Evolutionary conservation across 1,140 invertebrate genomes (phyloP), one percentile per base, ranked within the genome.

Genomic region (Acyrthosiphon pisum): DNA sequence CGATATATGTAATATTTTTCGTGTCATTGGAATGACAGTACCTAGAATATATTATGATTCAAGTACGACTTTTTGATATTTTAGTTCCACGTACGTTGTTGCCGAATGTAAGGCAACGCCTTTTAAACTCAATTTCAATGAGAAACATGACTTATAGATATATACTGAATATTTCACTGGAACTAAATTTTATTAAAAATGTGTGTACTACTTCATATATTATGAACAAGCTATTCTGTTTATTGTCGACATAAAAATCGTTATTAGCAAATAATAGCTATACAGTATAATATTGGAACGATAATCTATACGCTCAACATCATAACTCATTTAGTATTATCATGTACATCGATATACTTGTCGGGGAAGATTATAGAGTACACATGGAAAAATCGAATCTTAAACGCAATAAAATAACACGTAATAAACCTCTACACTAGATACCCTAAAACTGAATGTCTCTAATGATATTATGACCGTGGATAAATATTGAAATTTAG

Each of bases 31-130:
- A 84, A 41, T n/a, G 44, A 18, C 8, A 46, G 44, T 46, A 56
- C 23, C 23, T 56, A 18, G 26, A 87, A 87, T 48, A 87, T 81
- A 35, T 35, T 35, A 87, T 87, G 30, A 20, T 87, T 46, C 26
- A n/a, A 83, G 37, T 26, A 83, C 30, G 14, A 87, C 26, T 48
- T n/a, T 87, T 46, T 87, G 48, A 87, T 87, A 87, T n/a, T 87
- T n/a, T 20, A 87, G 44, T 87, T 48, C 11, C 44, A 26, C 14
- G 14, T 60, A 60, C 26, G 56, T 60, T 4, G 8, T 60, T 68
- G 3, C 60, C 9, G 26, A 20, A 11, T 87, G 8, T 46, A 87
- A 87, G 14, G 18, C 46, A 87, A 46, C n/a, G 26, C 0, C 6
- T 20, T 48, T n/a, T 48, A 2, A 41, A 30, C 9, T n/a, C 30